Percentiles rank a stretch among this genome's conserved stretches.
Evolutionary conservation across 2,113 vertebrate genomes (phyloP).

Genomic region (Falcunculus frontatus): DNA sequence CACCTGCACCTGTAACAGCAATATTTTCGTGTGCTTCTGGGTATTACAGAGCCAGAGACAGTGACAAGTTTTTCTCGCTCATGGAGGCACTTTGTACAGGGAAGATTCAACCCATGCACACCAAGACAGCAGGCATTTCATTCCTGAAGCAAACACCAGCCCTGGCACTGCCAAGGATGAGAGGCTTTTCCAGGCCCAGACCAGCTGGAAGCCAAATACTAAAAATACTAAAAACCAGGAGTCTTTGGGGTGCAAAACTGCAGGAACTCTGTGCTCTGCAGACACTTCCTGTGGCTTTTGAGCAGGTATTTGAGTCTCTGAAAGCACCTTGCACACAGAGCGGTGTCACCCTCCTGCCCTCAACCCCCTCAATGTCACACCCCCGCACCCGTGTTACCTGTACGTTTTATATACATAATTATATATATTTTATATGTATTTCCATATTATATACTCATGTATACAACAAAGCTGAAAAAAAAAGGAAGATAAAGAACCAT

Average conservation of each 20-base stretch:
- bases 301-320: not conserved
- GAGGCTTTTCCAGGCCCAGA: not conserved
- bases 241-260: not conserved
- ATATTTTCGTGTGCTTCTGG: not conserved
- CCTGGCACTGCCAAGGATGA: not conserved
- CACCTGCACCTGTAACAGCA: not conserved
- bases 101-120: rapidly evolving
- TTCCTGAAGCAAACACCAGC: not conserved
- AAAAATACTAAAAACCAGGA: rapidly evolving
- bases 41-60: not conserved
- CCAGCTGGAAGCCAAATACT: not conserved
- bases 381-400: not conserved
- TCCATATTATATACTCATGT: not conserved
- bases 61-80: not conserved
- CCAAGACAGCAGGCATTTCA: not conserved
- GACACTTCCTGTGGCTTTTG: not conserved
- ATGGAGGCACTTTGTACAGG: not conserved
- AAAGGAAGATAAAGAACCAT: not conserved
- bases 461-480: not conserved
- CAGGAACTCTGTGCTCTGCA: not conserved
- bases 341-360: not conserved
- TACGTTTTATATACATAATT: not conserved
- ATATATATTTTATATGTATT: too few relatives aligned
- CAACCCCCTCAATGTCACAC: rapidly evolving
- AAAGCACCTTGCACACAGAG: not conserved